Evolutionary conservation across 2,888 invertebrate genomes (phyloP), one percentile per base, ranked within the genome.

Genomic region (Napeogenes inachia): DNA sequence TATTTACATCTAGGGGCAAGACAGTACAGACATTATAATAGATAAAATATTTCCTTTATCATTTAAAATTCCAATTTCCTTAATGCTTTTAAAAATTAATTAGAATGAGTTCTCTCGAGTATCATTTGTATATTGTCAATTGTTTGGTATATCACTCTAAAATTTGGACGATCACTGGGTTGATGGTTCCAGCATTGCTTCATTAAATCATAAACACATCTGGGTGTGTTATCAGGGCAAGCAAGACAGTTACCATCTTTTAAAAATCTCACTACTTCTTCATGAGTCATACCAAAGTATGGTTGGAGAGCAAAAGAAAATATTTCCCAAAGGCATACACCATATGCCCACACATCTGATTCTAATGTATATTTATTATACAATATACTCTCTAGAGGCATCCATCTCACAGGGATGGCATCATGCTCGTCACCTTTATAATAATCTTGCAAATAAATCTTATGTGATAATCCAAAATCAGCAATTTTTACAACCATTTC

Each of bases 331-430:
- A 98, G 91, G 77, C 97, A 96, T 21, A 99, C 97, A 59, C 98
- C 99, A 88, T 96, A 99, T 13, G 98, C 98, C 98, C 98, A 99
- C 1, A 99, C 97, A 87, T 99, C 99, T 12, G 98, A 97, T 82
- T 98, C 98, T 66, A 97, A 92, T 13, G 98, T 98, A 85, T 98
- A 99, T 83, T 98, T 98, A 85, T 98, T 98, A 82, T 98, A 98
- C 60, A 98, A 91, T 81, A 99, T 98, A 84, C 98, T 97, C 85
- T 99, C 98, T 65, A 98, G 91, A 32, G 98, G 98, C 98, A 99
- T 98, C 99, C 99, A 99, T 80, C 99, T 92, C 33, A 99, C 97
- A 45, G 98, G 98, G 73, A 99, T 98, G 13, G 98, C 98, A 85
- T 98, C 98, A 80, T 97, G 95, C 77, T 98, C 97, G 82, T 97